Evolutionary conservation across 2,113 vertebrate genomes (phyloP), one percentile per base, ranked within the genome.

Genomic region (Cyprinodon brontotheroides): DNA sequence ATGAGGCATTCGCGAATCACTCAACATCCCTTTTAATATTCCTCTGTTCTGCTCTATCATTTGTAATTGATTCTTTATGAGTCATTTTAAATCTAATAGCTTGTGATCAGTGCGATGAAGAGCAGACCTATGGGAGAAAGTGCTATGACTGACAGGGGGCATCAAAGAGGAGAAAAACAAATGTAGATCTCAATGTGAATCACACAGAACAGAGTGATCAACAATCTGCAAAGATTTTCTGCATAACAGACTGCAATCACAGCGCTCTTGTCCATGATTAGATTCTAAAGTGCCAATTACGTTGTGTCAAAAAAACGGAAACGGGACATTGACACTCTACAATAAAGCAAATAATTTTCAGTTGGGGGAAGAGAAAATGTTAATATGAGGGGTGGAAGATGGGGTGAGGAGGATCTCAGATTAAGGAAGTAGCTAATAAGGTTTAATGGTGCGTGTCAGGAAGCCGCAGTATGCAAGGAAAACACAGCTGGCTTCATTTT

Each of bases 401-500:
- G 96, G 95, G 95, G 95, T 94, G 95, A 96, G 95, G 95, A 97
- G 96, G 96, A 97, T 97, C 96, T 97, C 96, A 94, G 96, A 96
- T 96, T 96, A 96, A 98, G 97, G 97, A 99, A 99, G 97, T 95
- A 95, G 97, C 97, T 99, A 99, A 99, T 99, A 97, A 99, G 97
- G 97, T 98, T 98, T 99, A 99, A 99, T 99, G 97, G 96, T 97
- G 96, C 97, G 92, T 99, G 97, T 97, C 97, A 99, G 97, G 97
- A 99, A 99, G 97, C 97, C 95, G 95, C 96, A 96, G 95, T 95
- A 95, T 96, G 96, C 95, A 96, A 94, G 96, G 96, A 95, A 99
- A 99, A 99, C 97, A 99, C 97, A 99, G 98, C 97, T 99, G 98
- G 96, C 96, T 99, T 97, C 96, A 98, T 99, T 99, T 98, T 97